A percentile compares a stretch with the other conserved stretches of the same genome.
Evolutionary conservation across 2,797 vertebrate species (phyloP).

Genomic region (Phaenicophaeus curvirostris): DNA sequence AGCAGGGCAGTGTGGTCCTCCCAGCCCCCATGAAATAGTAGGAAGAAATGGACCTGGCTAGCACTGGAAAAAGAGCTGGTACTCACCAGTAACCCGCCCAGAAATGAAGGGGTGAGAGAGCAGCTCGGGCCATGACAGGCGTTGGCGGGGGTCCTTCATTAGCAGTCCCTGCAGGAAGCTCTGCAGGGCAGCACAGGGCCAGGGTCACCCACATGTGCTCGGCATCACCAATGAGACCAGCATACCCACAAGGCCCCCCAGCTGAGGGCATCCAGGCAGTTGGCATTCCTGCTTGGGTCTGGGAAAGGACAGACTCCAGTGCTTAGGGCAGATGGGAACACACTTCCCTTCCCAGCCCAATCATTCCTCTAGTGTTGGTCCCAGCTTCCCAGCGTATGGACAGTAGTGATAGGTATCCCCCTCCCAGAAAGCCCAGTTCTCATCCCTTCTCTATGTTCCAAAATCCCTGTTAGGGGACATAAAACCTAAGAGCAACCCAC

Average conservation of each 20-base stretch:
- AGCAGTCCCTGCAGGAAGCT: slow-evolving; percentile 93
- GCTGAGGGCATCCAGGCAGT: not conserved
- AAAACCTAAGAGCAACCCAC: not conserved
- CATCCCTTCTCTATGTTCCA: not conserved
- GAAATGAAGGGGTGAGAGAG: slow-evolving; percentile 93
- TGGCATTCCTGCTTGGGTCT: not conserved
- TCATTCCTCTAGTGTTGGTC: not conserved
- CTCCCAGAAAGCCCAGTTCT: not conserved
- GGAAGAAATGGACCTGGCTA: not conserved
- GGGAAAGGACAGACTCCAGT: not conserved
- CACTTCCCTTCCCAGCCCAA: not conserved
- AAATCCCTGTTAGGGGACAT: not conserved
- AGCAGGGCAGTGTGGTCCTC: not conserved
- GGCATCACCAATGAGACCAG: not conserved
- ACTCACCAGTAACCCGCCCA: slow-evolving; percentile 87
- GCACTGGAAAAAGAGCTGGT: not conserved
- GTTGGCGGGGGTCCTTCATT: slow-evolving; percentile 90
- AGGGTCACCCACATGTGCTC: not conserved
- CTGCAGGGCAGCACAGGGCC: slow-evolving; percentile 68
- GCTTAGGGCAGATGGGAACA: not conserved
- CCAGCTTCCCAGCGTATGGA: not conserved
- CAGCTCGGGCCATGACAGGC: slow-evolving; percentile 92
- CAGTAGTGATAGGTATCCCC: not conserved
- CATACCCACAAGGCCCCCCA: not conserved
- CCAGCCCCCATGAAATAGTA: not conserved